Conservation (phyloP, 2,797 vertebrate genomes). For the Chrosomus eos region DNA sequence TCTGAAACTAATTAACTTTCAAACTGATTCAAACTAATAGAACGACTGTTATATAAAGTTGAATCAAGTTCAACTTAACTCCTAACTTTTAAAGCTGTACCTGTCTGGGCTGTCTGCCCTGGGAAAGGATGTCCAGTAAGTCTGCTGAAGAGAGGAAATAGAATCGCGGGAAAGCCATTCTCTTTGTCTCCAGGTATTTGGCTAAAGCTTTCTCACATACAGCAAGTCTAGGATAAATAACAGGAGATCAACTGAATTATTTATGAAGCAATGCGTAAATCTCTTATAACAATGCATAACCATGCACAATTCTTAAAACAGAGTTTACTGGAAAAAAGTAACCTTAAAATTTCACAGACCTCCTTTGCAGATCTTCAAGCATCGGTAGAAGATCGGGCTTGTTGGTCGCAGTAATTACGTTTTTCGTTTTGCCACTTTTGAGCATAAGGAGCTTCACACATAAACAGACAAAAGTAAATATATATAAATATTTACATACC, state of each 20-base stretch:
- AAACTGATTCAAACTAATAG: slow-evolving; percentile 7
- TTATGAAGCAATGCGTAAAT: background rate
- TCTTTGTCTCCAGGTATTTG: slow-evolving; percentile 75
- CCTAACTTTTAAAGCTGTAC: slow-evolving; percentile 63
- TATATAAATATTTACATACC: background rate
- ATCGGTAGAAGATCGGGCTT: slow-evolving; percentile 76
- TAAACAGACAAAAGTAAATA: slow-evolving; percentile 1
- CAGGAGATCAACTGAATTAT: background rate
- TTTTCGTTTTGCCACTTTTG: slow-evolving; percentile 78
- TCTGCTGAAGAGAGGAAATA: slow-evolving; percentile 85
- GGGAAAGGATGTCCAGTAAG: slow-evolving; percentile 85
- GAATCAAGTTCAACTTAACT: background rate
- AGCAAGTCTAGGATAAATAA: slow-evolving; percentile 65
- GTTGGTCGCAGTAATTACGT: slow-evolving; percentile 81
- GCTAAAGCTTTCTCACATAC: slow-evolving; percentile 76
- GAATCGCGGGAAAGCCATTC: slow-evolving; percentile 74
- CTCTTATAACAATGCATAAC: background rate
- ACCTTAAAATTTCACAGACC: slow-evolving; percentile 67
- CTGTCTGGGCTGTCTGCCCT: slow-evolving; percentile 79
- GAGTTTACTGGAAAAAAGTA: background rate
- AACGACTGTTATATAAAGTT: background rate
- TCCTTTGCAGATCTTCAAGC: slow-evolving; percentile 80
- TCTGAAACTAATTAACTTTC: slow-evolving; percentile 25
- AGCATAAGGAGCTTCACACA: slow-evolving; percentile 78
- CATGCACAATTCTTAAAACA: background rate